Evolutionary conservation across 2,797 vertebrate genomes (phyloP).

Genomic region (Glyptemys insculpta): DNA sequence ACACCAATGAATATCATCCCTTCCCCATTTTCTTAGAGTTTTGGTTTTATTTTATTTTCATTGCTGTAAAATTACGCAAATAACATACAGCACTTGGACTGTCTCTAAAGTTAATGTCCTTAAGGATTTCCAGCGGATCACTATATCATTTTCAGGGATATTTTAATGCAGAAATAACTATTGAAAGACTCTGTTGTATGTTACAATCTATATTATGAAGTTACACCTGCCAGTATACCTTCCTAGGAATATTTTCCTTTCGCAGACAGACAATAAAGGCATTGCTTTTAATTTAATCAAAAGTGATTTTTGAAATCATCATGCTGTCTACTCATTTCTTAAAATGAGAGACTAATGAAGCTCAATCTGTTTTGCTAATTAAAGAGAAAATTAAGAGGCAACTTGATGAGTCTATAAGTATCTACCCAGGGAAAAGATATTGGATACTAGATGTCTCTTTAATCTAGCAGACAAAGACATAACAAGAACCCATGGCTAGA

Average conservation of each 20-base stretch:
- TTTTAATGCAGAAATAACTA: background rate
- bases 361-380: background rate
- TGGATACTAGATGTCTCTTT: background rate
- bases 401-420: background rate
- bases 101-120: background rate
- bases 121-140: rapidly evolving
- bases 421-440: background rate
- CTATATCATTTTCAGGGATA: background rate
- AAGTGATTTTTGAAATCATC: background rate
- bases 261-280: background rate
- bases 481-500: background rate
- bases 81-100: background rate
- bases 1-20: background rate
- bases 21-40: background rate
- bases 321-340: background rate
- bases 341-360: background rate
- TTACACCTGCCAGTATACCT: background rate
- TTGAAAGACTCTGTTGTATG: background rate
- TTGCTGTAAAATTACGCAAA: background rate
- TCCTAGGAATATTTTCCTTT: background rate
- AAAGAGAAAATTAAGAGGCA: background rate
- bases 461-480: background rate
- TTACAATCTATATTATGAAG: background rate
- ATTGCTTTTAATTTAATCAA: background rate
- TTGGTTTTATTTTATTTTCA: background rate